Conservation (phyloP, 2,888 invertebrate species). For the Stenotaenia linearis region DNA sequence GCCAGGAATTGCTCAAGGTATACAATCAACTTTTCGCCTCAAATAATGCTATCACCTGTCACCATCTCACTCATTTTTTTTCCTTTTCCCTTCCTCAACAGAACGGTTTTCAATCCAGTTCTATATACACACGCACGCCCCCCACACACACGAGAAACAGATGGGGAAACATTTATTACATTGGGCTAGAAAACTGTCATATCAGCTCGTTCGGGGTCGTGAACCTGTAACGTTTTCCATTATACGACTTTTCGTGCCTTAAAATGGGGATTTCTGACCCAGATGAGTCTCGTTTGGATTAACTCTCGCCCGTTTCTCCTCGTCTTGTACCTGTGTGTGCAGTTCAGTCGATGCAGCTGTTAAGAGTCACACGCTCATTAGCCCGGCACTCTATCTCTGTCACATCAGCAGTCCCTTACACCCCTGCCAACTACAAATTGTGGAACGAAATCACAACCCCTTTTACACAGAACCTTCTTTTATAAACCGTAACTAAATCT, state of each 20-base stretch:
- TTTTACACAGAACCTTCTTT: not conserved
- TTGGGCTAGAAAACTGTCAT: constrained; percentile 24
- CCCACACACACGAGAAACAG: constrained; percentile 11
- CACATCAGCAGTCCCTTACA: constrained; percentile 24
- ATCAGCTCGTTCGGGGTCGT: constrained; percentile 17
- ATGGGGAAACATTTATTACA: constrained; percentile 26
- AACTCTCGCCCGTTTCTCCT: not conserved
- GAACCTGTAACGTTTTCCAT: constrained; percentile 8
- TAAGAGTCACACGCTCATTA: constrained; percentile 29
- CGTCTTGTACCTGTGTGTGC: constrained; percentile 13
- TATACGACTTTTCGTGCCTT: constrained; percentile 16
- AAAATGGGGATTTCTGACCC: constrained; percentile 18
- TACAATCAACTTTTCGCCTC: constrained; percentile 24
- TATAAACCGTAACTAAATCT: not conserved
- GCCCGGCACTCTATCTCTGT: constrained; percentile 29
- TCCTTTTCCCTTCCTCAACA: constrained; percentile 10
- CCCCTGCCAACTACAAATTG: constrained; percentile 15
- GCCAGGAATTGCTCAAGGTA: constrained; percentile 21
- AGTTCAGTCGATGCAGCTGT: constrained; percentile 18
- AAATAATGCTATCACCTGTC: constrained; percentile 26
- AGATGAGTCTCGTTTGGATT: constrained; percentile 21
- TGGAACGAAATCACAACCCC: constrained; percentile 14
- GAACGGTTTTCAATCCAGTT: constrained; percentile 20
- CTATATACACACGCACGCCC: not conserved
- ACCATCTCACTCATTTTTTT: constrained; percentile 21